Conservation (phyloP, 2,797 vertebrate genomes). For the Sebastes dallii region DNA sequence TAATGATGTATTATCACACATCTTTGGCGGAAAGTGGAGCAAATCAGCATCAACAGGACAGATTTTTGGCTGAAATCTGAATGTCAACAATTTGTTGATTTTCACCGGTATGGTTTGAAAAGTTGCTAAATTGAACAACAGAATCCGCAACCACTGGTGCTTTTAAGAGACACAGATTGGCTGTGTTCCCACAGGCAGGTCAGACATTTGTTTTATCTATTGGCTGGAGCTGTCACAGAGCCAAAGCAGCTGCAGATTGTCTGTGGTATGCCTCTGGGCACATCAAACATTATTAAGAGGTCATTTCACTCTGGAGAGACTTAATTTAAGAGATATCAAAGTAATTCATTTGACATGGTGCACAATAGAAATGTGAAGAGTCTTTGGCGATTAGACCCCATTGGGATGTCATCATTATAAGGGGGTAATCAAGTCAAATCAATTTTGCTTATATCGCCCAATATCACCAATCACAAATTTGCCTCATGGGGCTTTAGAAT, state of each 20-base stretch:
- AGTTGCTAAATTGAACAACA: not conserved
- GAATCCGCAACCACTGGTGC: not conserved
- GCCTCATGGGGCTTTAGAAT: not conserved
- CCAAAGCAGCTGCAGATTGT: slow-evolving; percentile 25
- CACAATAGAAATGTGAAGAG: not conserved
- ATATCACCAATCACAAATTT: not conserved
- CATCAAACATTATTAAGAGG: not conserved
- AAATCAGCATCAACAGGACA: not conserved
- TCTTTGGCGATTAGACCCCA: not conserved
- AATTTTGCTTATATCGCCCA: not conserved
- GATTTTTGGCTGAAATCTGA: not conserved
- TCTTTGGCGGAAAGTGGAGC: not conserved
- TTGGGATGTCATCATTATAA: not conserved
- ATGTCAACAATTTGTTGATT: not conserved
- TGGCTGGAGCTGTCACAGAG: not conserved
- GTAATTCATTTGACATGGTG: not conserved
- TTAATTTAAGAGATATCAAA: not conserved
- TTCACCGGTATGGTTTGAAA: not conserved
- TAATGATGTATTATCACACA: not conserved
- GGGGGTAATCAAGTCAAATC: not conserved
- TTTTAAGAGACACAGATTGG: not conserved
- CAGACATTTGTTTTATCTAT: slow-evolving; percentile 4
- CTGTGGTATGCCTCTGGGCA: not conserved
- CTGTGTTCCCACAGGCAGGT: slow-evolving; percentile 9
- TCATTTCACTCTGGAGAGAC: not conserved